A percentile compares a stretch with the other conserved stretches of the same genome.
phyloP scores from a whole-genome alignment of 2,888 invertebrate genomes.

The Rugalucina vietnamica region DNA sequence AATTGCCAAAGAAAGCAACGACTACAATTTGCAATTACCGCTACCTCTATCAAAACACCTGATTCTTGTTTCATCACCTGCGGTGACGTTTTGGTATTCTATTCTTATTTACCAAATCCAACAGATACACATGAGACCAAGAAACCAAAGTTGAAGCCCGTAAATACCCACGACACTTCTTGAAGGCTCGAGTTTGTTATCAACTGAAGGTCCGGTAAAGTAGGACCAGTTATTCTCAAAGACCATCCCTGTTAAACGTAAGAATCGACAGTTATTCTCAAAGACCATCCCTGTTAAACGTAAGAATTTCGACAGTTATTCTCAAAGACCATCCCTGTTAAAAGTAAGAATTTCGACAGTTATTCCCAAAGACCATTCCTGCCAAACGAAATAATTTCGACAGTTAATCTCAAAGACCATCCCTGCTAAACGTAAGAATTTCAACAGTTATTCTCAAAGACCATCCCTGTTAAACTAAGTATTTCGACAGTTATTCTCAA shows the following conservation, averaged over 20 bases:
- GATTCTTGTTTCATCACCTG: no score
- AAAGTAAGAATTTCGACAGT: background rate
- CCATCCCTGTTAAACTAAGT: no score
- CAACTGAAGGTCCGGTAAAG: conserved; percentile 31
- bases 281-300: background rate
- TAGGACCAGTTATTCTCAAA: conserved; percentile 33
- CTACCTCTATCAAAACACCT: no score
- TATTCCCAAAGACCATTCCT: background rate
- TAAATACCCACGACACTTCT: conserved; percentile 47
- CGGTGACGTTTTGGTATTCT: no score
- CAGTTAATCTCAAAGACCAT: no score
- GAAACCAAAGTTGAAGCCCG: conserved; percentile 38
- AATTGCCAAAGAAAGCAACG: no score
- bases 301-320: background rate
- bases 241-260: conserved; percentile 31
- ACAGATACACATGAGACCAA: conserved; percentile 17
- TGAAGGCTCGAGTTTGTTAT: conserved; percentile 22
- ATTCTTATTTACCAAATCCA: conserved; percentile 38
- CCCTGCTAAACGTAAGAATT: no score
- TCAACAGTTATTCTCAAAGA: no score
- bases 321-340: no score
- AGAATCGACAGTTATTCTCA: background rate
- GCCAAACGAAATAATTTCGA: background rate
- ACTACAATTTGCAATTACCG: no score
- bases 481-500: no score